Base-by-base conservation (phyloP, 2,797 vertebrate species). In the Peromyscus nudipes region DNA sequence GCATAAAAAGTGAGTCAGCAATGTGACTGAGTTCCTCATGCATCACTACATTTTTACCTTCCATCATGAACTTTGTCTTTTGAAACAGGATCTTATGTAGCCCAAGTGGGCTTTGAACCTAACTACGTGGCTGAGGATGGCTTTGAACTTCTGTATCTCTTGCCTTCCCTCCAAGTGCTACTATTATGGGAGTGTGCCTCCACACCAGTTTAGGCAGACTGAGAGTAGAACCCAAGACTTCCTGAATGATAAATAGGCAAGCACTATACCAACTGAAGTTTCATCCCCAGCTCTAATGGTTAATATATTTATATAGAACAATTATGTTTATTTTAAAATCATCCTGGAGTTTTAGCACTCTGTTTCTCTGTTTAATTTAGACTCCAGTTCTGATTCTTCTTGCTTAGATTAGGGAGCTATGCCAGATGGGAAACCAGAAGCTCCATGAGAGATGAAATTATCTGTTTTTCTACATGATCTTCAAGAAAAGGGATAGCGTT, bases 1-100 rank as follows among this genome's bases (percentile, higher is more conserved):
- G 87, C 95, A 91, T 55, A 17, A 14, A 84, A 94, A 75, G 0
- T 0, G 34, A n/a, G 67, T 98, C 98, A 98, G 23, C 91, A 4
- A 10, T 37, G 85, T 60, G 96, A 97, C 92, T 94, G 95, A 97
- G 86, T 96, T 97, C 97, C 46, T 80, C 55, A 87, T 16, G 21
- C 40, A 82, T 84, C 76, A 73, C 27, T 79, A 9, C 46, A 73
- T 71, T 95, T 95, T 94, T 96, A 80, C 10, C 17, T 96, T 96
- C 89, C 97, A 76, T 94, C 21, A 40, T 46, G 98, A 96, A 64
- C 46, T 43, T 57, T 55, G 52, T 17, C 27, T 49, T 40, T 57
- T 88, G 10, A 60, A 60, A 75, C 86, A 75, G 49, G 27, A 31
- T 60, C 69, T 88, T 27, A 31, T 88, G 27, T 60, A 75, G 37